phyloP scores from a whole-genome alignment of 1,140 invertebrate species.

The Tenebrio molitor region DNA sequence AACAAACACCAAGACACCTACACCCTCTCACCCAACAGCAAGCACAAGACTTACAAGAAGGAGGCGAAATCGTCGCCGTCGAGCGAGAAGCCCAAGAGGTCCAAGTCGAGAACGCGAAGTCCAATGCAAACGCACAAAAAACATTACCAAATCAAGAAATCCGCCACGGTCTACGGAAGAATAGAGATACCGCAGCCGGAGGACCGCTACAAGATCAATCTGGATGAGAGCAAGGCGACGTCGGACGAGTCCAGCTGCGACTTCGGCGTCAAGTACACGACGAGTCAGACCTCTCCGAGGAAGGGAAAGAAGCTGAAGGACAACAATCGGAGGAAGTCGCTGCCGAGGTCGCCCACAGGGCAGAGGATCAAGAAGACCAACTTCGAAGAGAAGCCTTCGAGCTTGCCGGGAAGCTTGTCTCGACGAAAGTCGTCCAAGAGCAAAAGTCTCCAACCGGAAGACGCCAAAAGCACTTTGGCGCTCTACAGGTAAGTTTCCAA shows the following conservation, averaged over 20 bases:
- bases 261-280: constrained; percentile 67
- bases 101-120: constrained; percentile 72
- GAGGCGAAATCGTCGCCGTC: constrained; percentile 66
- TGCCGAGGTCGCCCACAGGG: constrained; percentile 62
- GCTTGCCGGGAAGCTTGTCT: constrained; percentile 75
- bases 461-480: constrained; percentile 18
- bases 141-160: constrained; percentile 57
- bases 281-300: constrained; percentile 63
- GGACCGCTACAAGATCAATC: constrained; percentile 61
- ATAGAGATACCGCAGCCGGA: constrained; percentile 65
- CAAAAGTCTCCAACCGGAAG: constrained; percentile 16
- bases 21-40: constrained; percentile 61
- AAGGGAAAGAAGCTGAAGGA: constrained; percentile 75
- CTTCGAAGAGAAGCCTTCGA: constrained; percentile 60
- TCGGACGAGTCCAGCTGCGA: constrained; percentile 78
- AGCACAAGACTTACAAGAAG: constrained; percentile 67
- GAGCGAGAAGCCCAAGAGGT: constrained; percentile 66
- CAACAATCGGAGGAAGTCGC: constrained; percentile 76
- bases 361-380: constrained; percentile 54
- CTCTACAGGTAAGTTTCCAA: constrained; percentile 46
- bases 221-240: constrained; percentile 54
- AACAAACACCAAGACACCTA: constrained; percentile 69
- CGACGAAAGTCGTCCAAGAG: constrained; percentile 74
- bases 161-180: constrained; percentile 23
- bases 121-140: constrained; percentile 68